Base-by-base conservation (phyloP, 1,140 invertebrate species). In the Camponotus floridanus region DNA sequence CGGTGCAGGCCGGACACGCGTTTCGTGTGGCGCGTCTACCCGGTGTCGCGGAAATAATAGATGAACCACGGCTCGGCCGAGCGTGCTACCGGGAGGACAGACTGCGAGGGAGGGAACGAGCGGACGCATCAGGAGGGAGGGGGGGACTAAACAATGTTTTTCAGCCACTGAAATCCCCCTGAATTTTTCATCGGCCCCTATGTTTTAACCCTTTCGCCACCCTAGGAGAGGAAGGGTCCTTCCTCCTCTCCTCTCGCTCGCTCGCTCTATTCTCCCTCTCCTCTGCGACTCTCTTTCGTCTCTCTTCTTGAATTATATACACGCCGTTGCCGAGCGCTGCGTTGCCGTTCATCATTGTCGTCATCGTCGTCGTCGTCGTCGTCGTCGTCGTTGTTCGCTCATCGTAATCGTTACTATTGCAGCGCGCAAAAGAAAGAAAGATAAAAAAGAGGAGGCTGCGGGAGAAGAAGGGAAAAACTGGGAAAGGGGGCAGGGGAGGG, bases 151-250 rank as follows among this genome's bases (percentile, higher is more conserved):
- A 93, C 93, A 94, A 93, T 93, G 92, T 94, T 94, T 94, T 92
- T 93, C 91, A 94, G 90, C 89, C 91, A 91, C 91, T 93, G 91
- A 93, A 93, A 93, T 92, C 91, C 81, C 74, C 85, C 68, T 94
- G 92, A 93, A 94, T 94, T 91, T 93, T 94, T 92, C 76, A 94
- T 88, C 85, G 86, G 76, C 80, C 88, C 89, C 91, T 90, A 92
- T 94, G 91, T 93, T 94, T 93, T 93, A 94, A 94, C 92, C 93
- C 93, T 93, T 94, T 92, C 88, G 89, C 84, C 88, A 91, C 87
- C 65, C 86, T 86, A 86, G 70, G 78, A 84, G 76, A 86, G 86
- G 85, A 84, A 89, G 88, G 76, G 71, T 74, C 71, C 76, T 76
- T 64, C 59, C 48, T 80, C 67, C 33, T n/a, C 86, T 81, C 76